Base-by-base conservation (phyloP, 2,797 vertebrate genomes). In the Chanos chanos region DNA sequence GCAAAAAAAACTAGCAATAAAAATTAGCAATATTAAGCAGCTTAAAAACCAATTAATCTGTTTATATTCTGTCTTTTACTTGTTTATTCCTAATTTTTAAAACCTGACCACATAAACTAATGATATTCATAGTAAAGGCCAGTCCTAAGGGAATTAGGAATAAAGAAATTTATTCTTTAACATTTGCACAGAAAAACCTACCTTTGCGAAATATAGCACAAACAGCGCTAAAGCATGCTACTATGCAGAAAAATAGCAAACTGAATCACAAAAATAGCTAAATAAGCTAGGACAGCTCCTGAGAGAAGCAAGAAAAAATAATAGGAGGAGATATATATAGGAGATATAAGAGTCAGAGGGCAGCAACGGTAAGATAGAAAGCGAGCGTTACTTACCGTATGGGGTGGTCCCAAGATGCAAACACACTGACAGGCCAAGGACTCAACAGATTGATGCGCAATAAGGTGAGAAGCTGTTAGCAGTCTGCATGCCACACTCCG, bases 381-480 rank as follows among this genome's bases (percentile, higher is more conserved):
- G 85, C 86, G 81, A 88, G 91, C 90, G 78, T 87, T 90, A 98
- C 96, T 99, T 95, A 99, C 97, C 93, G 68, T 73, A 58, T 54
- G 82, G 77, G 83, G 86, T 66, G 81, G 79, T 89, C 88, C 86
- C 85, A 75, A 89, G 87, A 73, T 30, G 71, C 64, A 92, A 88
- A 91, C 80, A 92, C 90, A 92, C 87, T 92, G 92, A 84, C 19
- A 79, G 78, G 78, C 28, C 85, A 90, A 89, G 81, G 92, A 85
- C 86, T 93, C 89, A 91, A 92, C 90, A 89, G 91, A 87, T 84
- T 85, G 89, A 91, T 87, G 86, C 79, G 91, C 88, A 80, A 89
- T 90, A 95, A 85, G 89, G 92, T 94, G 94, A 94, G 94, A 88
- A 89, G 94, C 94, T 93, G 94, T 96, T 98, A 98, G 95, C 91